Evolutionary conservation across 2,797 vertebrate genomes (phyloP), one percentile per base, ranked within the genome.

Genomic region (Artibeus jamaicensis): DNA sequence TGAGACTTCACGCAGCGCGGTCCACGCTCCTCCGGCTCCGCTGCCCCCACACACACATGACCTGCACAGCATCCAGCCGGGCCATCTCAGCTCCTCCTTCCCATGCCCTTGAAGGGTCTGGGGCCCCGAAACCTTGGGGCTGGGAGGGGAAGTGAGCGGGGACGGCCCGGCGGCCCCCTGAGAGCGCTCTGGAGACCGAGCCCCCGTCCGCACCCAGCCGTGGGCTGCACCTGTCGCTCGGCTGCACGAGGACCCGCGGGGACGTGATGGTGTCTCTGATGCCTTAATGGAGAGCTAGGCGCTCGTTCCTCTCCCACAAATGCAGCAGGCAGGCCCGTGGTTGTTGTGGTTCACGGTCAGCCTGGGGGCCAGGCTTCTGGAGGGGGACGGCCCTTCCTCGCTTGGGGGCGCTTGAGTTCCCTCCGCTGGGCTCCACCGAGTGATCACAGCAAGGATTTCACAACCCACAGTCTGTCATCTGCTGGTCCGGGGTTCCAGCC

Each of bases 1-100:
- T 99, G 98, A 99, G 99, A 97, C 92, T 74, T 95, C 96, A 86
- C 74, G 92, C 96, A 94, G 95, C 96, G 95, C 15, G 96, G 97
- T 93, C 95, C 97, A 94, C 95, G n/a, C 96, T 96, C 97, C 96
- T 87, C 68, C 84, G 32, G 96, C 95, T 42, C 93, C 84, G n/a
- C n/a, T n/a, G n/a, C n/a, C n/a, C 86, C 76, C 89, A 82, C 91
- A 85, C 70, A 37, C 93, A 90, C 87, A 24, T 9, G 22, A 86
- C 32, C 42, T 86, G 48, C 86, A 96, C 15, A 34, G 95, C 94
- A 96, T 92, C 9, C 0, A 59, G 50, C 26, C 9, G 89, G 97
- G 96, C 96, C 97, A 94, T 96, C 94, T 93, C 96, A 55, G 65
- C 34, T 42, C 81, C 77, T 62, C 85, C 89, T 83, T 88, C 93